Evolutionary conservation across 2,113 vertebrate species (phyloP), one percentile per base, ranked within the genome.

Genomic region (Empidonax alnorum): DNA sequence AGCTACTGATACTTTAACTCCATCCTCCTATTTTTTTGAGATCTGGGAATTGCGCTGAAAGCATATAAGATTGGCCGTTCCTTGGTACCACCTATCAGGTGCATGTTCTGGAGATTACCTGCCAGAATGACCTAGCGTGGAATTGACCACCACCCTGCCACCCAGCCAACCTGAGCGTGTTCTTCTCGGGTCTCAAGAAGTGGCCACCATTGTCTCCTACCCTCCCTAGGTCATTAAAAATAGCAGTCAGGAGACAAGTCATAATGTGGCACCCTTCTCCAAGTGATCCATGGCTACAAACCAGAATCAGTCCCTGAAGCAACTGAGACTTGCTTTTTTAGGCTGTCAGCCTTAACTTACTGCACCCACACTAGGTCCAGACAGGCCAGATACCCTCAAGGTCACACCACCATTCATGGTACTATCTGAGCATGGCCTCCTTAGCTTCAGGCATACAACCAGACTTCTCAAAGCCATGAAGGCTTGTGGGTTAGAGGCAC

Each of bases 31-130:
- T 65, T 46, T 35, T 3, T 25, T 1, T 27, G 27, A 27, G 8
- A 23, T 21, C 72, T 42, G 31, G 39, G n/a, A 58, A 18, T 27
- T 0, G 0, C 0, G 3, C 27, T 28, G 39, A 35, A 24, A 2
- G 6, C 24, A 1, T 2, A 0, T 5, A 30, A 44, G 12, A 49
- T 13, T 9, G 53, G 14, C n/a, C 22, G 44, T 71, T 28, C 31
- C 47, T 23, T 10, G 19, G 37, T 47, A 14, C 19, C 42, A 6
- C 25, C 28, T 10, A 10, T 55, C 31, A 80, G 14, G 4, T 44
- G 23, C 35, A 2, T 5, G 6, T 71, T 62, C 39, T 61, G 53
- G 25, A 7, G 3, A 7, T 15, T 44, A 2, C 24, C 50, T 44
- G 41, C 41, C 55, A 44, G 68, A 76, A 66, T 6, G 12, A 33